These are phyloP conservation scores for Brachystomella parvula DNA, from an alignment of 1,140 invertebrate species.

Conservation along the genomic window DNA sequence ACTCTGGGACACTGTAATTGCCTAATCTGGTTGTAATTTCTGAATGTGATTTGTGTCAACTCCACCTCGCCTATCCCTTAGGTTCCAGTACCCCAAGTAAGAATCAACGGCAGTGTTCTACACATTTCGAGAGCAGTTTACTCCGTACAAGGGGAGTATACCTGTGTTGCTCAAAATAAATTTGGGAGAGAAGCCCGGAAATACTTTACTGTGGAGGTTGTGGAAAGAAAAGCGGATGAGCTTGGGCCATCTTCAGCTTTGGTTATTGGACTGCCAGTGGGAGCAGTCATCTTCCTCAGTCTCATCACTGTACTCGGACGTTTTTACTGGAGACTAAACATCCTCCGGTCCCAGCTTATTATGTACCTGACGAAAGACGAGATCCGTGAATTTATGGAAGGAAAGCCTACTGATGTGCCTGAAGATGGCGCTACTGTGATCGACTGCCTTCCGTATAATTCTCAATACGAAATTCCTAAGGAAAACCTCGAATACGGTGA, in stretches of 20 bases:
- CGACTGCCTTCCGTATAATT: background rate
- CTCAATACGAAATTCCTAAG: background rate
- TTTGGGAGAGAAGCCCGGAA: background rate
- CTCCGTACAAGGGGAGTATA: background rate
- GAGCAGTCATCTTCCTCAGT: background rate
- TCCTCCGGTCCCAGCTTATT: background rate
- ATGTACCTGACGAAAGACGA: background rate
- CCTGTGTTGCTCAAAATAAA: background rate
- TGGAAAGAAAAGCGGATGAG: too few species aligned
- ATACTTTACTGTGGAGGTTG: background rate
- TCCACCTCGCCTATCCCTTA: too few species aligned
- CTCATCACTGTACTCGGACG: background rate
- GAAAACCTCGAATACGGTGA: background rate
- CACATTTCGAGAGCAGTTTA: too few species aligned
- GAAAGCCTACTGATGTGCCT: background rate
- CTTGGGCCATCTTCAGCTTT: too few species aligned
- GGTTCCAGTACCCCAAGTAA: too few species aligned
- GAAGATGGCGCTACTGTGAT: background rate
- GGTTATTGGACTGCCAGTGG: too few species aligned
- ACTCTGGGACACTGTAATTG: too few species aligned
- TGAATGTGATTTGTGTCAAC: too few species aligned
- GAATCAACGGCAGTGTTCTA: too few species aligned
- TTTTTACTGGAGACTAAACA: background rate
- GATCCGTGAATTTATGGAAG: background rate
- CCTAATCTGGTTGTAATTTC: too few species aligned